phyloP scores from a whole-genome alignment of 2,888 invertebrate species.

The Panorpa germanica region DNA sequence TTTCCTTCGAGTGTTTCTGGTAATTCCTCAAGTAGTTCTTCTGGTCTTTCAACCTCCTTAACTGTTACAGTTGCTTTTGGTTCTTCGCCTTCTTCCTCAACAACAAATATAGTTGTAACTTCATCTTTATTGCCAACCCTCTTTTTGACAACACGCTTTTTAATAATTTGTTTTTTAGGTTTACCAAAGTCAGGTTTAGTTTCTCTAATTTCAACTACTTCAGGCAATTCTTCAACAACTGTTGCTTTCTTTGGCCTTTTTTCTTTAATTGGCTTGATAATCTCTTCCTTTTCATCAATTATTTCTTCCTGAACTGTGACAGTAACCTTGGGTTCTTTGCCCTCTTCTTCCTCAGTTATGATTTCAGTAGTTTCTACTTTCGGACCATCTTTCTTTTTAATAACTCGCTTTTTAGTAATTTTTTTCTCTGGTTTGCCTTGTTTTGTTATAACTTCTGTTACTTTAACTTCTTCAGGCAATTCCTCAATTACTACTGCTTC shows the following conservation, averaged over 20 bases:
- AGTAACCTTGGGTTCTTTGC: constrained; percentile 16
- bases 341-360: constrained; percentile 18
- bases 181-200: constrained; percentile 18
- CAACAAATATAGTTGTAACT: constrained; percentile 12
- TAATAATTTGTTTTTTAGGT: constrained; percentile 16
- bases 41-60: constrained; percentile 16
- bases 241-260: constrained; percentile 20
- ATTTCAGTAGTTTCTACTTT: constrained; percentile 17
- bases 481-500: constrained; percentile 19
- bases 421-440: constrained; percentile 18
- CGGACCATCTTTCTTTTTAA: constrained; percentile 18
- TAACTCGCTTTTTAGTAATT: constrained; percentile 16
- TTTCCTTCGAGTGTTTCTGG: constrained; percentile 7
- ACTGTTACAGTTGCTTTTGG: constrained; percentile 17
- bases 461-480: constrained; percentile 23
- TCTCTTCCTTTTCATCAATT: constrained; percentile 12
- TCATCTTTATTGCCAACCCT: constrained; percentile 14
- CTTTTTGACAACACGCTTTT: constrained; percentile 16
- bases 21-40: constrained; percentile 14
- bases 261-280: constrained; percentile 17
- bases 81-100: constrained; percentile 6
- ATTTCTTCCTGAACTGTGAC: constrained; percentile 12
- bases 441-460: constrained; percentile 18
- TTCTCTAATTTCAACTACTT: constrained; percentile 16
- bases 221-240: constrained; percentile 19